These are phyloP conservation scores for Branchellion lobata DNA, from an alignment of 2,888 invertebrate genomes.

Conservation along the genomic window DNA sequence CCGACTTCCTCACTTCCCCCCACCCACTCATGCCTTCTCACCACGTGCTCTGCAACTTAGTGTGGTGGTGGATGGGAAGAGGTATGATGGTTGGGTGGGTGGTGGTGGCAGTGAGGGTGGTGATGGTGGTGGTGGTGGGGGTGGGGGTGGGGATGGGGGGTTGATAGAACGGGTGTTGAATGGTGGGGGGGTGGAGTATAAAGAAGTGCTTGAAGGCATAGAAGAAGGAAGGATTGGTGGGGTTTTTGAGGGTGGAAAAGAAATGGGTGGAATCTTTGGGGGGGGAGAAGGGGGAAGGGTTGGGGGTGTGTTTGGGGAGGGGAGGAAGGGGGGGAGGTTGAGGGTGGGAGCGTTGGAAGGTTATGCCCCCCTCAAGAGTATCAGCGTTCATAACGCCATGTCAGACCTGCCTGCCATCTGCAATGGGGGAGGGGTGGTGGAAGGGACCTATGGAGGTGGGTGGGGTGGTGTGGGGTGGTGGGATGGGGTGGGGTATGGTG, in stretches of 20 bases:
- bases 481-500: too few relatives aligned
- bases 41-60: slow-evolving; percentile 67
- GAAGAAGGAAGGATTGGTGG: not conserved
- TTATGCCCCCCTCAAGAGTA: slow-evolving; percentile 75
- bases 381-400: slow-evolving; percentile 79
- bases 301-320: slow-evolving; percentile 39
- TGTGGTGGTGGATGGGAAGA: slow-evolving; percentile 67
- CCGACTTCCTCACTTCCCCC: slow-evolving; percentile 74
- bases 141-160: slow-evolving; percentile 77
- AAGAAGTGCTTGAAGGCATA: slow-evolving; percentile 67
- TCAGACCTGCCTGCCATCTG: slow-evolving; percentile 76
- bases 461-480: slow-evolving; percentile 59
- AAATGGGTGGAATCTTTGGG: slow-evolving; percentile 61
- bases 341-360: not conserved
- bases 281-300: slow-evolving; percentile 65
- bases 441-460: slow-evolving; percentile 73
- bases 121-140: slow-evolving; percentile 77
- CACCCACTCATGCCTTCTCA: slow-evolving; percentile 77
- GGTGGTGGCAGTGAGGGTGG: slow-evolving; percentile 74
- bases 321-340: not conserved
- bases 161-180: slow-evolving; percentile 70
- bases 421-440: slow-evolving; percentile 72
- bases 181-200: not conserved
- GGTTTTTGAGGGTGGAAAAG: not conserved
- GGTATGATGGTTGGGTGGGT: slow-evolving; percentile 56